Base-by-base conservation (phyloP, 2,113 vertebrate genomes). In the Phaethon lepturus region DNA sequence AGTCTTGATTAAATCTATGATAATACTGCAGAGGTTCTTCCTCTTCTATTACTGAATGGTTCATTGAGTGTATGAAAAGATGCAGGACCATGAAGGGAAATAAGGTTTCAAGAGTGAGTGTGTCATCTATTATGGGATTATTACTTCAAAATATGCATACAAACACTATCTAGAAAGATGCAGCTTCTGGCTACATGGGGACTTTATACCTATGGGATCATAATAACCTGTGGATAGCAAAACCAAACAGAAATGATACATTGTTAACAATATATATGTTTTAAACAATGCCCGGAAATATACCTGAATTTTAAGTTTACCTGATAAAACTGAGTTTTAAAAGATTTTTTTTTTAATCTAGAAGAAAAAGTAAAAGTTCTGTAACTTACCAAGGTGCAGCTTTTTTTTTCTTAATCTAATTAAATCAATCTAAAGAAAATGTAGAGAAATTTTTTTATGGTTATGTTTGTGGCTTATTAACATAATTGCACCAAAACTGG, bases 381-480 rank as follows among this genome's bases (percentile, higher is more conserved):
- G 11, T 55, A 31, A 53, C 12, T 95, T 82, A 49, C 20, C 28
- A 73, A 3, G 1, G 7, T 92, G 50, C 55, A 79, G 17, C 9
- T 40, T 55, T 71, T 63, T 67, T 45, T 17, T 35, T 12, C 13
- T 82, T 74, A n/a, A 74, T 67, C 11, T 59, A 86, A 91, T 90
- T 73, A 84, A 90, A 67, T 90, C 5, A 79, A 50, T n/a, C 6
- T 76, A 86, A 69, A 88, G 69, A 75, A 86, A 42, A 26, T 10
- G 8, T n/a, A 42, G 47, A n/a, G 25, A 7, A 23, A 35, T 33
- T 95, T 75, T 95, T 95, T 95, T 97, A 92, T 63, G 84, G 78
- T 95, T 97, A 63, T 88, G 80, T 96, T 96, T 97, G 97, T 62
- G 66, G 96, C 72, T 96, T 96, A 96, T 95, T 98, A 98, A 95